phyloP scores from a whole-genome alignment of 2,113 vertebrate genomes.

The Chrysemys picta region DNA sequence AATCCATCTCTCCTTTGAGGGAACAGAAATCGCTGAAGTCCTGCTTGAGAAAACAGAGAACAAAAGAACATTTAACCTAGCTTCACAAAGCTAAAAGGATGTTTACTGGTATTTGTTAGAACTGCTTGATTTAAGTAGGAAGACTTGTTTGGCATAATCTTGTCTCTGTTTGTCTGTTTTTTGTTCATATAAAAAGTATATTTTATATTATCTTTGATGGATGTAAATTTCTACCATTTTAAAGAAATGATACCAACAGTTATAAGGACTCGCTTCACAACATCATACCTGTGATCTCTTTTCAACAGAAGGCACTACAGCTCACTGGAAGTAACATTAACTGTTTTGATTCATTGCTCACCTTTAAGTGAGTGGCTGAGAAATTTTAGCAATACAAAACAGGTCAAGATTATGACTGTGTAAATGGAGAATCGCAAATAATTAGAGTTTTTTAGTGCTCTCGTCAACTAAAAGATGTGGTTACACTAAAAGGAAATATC shows the following conservation, averaged over 20 bases:
- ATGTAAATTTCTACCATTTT: constrained; percentile 15
- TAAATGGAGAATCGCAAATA: neutral
- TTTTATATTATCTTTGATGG: constrained; percentile 6
- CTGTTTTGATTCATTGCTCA: constrained; percentile 39
- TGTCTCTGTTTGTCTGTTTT: neutral
- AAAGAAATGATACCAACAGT: constrained; percentile 26
- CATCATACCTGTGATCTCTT: neutral
- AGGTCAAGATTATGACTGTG: neutral
- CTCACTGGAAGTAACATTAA: neutral
- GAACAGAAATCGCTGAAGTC: neutral
- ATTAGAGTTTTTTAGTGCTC: neutral
- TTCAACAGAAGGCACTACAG: neutral
- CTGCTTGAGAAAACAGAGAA: neutral
- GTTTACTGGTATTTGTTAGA: neutral
- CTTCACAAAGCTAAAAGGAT: neutral
- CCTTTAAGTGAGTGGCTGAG: neutral
- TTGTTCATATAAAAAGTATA: neutral
- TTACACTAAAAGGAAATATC: neutral
- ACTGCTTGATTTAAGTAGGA: neutral
- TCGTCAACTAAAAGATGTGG: neutral
- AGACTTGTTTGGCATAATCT: neutral
- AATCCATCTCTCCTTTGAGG: neutral
- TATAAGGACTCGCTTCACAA: constrained; percentile 26
- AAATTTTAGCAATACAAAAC: neutral
- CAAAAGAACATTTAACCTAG: neutral